Evolutionary conservation across 2,888 invertebrate species (phyloP).

Genomic region (Euclidia mi): DNA sequence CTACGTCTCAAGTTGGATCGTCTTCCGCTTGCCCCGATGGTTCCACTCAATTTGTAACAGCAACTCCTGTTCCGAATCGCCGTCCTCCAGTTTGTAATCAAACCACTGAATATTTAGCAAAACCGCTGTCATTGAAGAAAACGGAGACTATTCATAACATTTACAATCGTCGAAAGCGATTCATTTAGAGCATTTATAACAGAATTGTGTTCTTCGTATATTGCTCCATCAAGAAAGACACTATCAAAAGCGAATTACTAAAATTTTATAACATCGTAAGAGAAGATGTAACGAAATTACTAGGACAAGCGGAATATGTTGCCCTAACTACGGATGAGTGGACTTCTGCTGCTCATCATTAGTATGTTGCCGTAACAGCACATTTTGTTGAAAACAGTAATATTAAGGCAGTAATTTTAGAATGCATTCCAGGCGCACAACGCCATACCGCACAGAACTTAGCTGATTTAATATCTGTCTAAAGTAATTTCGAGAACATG

Average conservation of each 20-base stretch:
- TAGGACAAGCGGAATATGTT: slow-evolving; percentile 1
- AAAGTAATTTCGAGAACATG: no score
- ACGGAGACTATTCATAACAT: no score
- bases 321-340: slow-evolving; percentile 10
- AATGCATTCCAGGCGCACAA: slow-evolving; percentile 15
- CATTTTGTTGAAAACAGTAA: slow-evolving; percentile 9
- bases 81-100: no score
- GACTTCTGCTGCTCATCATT: slow-evolving; percentile 17
- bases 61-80: no score
- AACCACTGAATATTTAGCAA: no score
- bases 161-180: slow-evolving; percentile 20
- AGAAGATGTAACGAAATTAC: slow-evolving; percentile 4
- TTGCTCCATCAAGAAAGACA: no score
- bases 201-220: no score
- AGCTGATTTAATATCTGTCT: slow-evolving; percentile 4
- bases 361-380: slow-evolving; percentile 2
- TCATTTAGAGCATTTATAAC: not conserved
- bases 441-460: slow-evolving; percentile 5
- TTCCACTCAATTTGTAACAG: no score
- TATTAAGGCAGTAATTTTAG: slow-evolving; percentile 9
- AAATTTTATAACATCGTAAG: slow-evolving; percentile 1
- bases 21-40: no score
- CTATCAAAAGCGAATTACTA: no score
- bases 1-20: no score
- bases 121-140: no score